Percentiles rank a stretch among this genome's conserved stretches.
These are phyloP conservation scores for Acipenser oxyrinchus DNA, from an alignment of 2,797 vertebrate species.

Conservation along the genomic window DNA sequence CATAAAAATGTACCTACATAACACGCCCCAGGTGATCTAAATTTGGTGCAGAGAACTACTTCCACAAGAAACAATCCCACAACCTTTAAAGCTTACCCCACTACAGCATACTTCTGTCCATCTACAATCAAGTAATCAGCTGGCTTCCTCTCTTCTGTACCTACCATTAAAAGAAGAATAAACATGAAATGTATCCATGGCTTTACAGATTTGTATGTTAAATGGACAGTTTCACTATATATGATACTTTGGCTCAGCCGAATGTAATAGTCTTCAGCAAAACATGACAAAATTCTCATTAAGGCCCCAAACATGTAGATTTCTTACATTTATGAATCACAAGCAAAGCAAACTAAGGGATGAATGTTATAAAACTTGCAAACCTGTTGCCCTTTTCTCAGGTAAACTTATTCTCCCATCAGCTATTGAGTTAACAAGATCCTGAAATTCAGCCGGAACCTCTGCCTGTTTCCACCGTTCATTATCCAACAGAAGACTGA, in stretches of 20 bases:
- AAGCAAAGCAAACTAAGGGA: too few relatives aligned
- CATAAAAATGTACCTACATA: too few relatives aligned
- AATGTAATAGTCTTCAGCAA: too few relatives aligned
- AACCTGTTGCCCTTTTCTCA: constrained; percentile 74
- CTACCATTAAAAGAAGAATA: constrained; percentile 26
- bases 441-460: constrained; percentile 91
- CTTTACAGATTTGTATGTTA: too few relatives aligned
- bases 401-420: constrained; percentile 82
- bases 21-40: too few relatives aligned
- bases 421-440: constrained; percentile 86
- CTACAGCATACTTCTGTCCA: constrained; percentile 85
- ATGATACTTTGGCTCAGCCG: too few relatives aligned
- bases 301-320: too few relatives aligned
- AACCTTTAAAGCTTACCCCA: constrained; percentile 68
- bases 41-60: too few relatives aligned
- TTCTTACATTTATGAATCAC: too few relatives aligned
- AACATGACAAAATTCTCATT: too few relatives aligned
- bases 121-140: constrained; percentile 77
- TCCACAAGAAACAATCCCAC: too few relatives aligned
- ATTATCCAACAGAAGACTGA: constrained; percentile 86
- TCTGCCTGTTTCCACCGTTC: constrained; percentile 98
- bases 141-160: constrained; percentile 75
- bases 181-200: not conserved
- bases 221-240: too few relatives aligned
- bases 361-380: constrained; percentile 9